Percentiles rank a stretch among this genome's conserved stretches.
Conservation (phyloP, 2,113 vertebrate genomes). For the Eulemur rufifrons region DNA sequence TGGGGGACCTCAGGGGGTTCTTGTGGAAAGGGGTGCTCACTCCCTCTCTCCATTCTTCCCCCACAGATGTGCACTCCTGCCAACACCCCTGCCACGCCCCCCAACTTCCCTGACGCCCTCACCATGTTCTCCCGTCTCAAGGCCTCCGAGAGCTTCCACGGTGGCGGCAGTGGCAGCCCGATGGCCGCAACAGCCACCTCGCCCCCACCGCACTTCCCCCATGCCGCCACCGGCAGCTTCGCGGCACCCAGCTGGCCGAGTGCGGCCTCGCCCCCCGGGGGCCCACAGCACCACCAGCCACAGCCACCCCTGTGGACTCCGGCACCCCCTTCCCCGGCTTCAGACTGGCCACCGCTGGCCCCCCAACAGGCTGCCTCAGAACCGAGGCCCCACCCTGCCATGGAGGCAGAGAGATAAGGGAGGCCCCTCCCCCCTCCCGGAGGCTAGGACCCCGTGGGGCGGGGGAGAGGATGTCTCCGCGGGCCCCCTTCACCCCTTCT, state of each 20-base stretch:
- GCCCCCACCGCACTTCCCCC: conserved; percentile 88
- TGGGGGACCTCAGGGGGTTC: background rate
- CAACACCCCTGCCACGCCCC: conserved; percentile 98
- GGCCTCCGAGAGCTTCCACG: conserved; percentile 92
- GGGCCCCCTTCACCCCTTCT: conserved; percentile 74
- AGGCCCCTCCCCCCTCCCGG: conserved; percentile 78
- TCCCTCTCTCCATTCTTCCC: conserved; percentile 46
- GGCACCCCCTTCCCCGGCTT: conserved; percentile 85
- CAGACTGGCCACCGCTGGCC: conserved; percentile 90
- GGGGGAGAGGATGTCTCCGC: conserved; percentile 72
- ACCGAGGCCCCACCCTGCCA: conserved; percentile 93
- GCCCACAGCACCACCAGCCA: conserved; percentile 79
- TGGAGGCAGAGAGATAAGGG: conserved; percentile 99
- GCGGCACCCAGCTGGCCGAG: conserved; percentile 87
- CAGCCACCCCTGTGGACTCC: conserved; percentile 93
- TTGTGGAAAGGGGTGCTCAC: background rate
- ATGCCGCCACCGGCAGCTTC: conserved; percentile 81
- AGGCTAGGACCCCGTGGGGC: conserved; percentile 67
- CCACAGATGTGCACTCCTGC: conserved; percentile 97
- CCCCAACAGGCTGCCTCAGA: conserved; percentile 89
- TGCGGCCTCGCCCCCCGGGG: conserved; percentile 88
- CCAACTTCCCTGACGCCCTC: conserved; percentile 96
- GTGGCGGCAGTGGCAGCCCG: conserved; percentile 89
- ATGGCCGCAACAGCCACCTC: conserved; percentile 91
- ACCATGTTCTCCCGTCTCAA: conserved; percentile 99